phyloP scores from a whole-genome alignment of 2,113 vertebrate genomes.

The Halichoerus grypus region DNA sequence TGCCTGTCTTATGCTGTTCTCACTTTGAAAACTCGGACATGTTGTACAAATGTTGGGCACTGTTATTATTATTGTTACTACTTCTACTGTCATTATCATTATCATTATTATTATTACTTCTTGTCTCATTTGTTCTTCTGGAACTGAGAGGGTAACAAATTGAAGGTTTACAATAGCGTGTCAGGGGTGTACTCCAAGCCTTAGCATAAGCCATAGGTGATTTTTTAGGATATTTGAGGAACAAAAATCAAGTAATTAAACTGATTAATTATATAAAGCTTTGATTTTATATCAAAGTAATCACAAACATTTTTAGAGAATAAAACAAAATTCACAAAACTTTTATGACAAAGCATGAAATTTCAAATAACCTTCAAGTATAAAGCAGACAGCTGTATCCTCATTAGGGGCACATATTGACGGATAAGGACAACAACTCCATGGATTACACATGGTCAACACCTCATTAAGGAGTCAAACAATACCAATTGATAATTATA shows the following conservation, averaged over 20 bases:
- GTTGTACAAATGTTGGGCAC: not conserved
- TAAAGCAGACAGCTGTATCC: not conserved
- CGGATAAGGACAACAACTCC: not conserved
- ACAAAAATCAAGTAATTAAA: not conserved
- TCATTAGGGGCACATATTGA: not conserved
- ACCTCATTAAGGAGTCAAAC: not conserved
- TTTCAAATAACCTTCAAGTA: not conserved
- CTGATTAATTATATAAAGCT: not conserved
- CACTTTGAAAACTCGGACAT: not conserved
- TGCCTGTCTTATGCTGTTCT: not conserved
- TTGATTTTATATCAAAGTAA: not conserved
- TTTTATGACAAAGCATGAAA: not conserved
- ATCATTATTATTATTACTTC: not conserved
- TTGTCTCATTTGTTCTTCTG: not conserved
- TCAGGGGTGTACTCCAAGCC: not conserved
- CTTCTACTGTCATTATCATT: not conserved
- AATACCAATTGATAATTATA: not conserved
- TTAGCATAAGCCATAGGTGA: not conserved
- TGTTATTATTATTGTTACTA: not conserved
- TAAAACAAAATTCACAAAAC: not conserved
- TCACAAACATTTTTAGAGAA: not conserved
- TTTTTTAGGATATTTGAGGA: not conserved
- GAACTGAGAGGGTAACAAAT: not conserved
- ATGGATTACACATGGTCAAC: not conserved
- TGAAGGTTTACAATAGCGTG: not conserved